Base-by-base conservation (phyloP, 1,140 invertebrate species). In the Callitettix versicolor region DNA sequence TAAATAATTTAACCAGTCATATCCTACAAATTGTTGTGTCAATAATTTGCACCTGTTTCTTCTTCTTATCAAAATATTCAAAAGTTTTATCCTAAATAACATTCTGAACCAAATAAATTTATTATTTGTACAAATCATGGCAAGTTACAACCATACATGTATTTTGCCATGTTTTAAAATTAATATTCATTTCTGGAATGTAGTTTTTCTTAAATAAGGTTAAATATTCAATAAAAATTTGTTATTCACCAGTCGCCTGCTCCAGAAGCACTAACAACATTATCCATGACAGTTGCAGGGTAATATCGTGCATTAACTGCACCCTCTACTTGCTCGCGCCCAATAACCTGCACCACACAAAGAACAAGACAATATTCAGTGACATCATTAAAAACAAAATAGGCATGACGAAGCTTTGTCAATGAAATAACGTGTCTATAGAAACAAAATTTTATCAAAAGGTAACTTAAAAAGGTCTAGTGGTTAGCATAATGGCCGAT, bases 161-260 rank as follows among this genome's bases (percentile, higher is more conserved):
- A n/a, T n/a, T n/a, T n/a, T n/a, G n/a, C n/a, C n/a, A n/a, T n/a
- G n/a, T n/a, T n/a, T n/a, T n/a, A n/a, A n/a, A n/a, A n/a, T n/a
- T n/a, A n/a, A n/a, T n/a, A n/a, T n/a, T n/a, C n/a, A n/a, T n/a
- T n/a, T n/a, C n/a, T n/a, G n/a, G n/a, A n/a, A n/a, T n/a, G n/a
- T n/a, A n/a, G n/a, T n/a, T n/a, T n/a, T n/a, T n/a, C n/a, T n/a
- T n/a, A n/a, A n/a, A n/a, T n/a, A n/a, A n/a, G n/a, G n/a, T n/a
- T n/a, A n/a, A n/a, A n/a, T n/a, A n/a, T n/a, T n/a, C n/a, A n/a
- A n/a, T n/a, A n/a, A n/a, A n/a, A n/a, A n/a, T n/a, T n/a, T n/a
- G n/a, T n/a, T n/a, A n/a, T 47, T 40, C 42, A 60, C 58, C 51
- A 57, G 46, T 60, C 58, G 9, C 58, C 58, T 1, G 58, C 58